Evolutionary conservation across 2,888 invertebrate genomes (phyloP), one percentile per base, ranked within the genome.

Genomic region (Zaprionus bogoriensis): DNA sequence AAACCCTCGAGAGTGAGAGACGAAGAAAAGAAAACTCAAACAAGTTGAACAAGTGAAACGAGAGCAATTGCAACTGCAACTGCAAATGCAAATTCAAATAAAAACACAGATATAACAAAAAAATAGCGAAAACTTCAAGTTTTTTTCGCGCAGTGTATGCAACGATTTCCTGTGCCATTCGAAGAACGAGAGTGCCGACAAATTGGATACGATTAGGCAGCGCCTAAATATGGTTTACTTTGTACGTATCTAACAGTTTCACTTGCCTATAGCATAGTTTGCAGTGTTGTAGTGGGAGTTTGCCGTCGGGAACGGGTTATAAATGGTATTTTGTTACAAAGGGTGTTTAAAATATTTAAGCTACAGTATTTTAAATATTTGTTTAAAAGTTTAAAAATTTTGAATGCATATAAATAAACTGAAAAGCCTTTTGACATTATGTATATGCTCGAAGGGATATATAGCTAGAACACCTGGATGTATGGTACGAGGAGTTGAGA

Each of bases 141-240:
- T 14, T 32, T 38, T 38, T 10, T 9, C 2, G 27, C 9, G 4
- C 10, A 6, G 10, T 9, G 4, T 27, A 10, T 7, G 9, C 27
- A 45, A 7, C 7, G n/a, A n/a, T 36, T 57, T 54, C 42, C 46
- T 59, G 38, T 27, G 38, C 44, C 17, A 20, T 3, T 22, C 10
- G 20, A 20, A 22, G 22, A 10, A n/a, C 12, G 3, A 12, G 22
- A 39, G 50, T 54, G 64, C 58, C 54, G 57, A 67, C 59, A 73
- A 66, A 67, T 81, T 87, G 88, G 88, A 87, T 87, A 87, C 77
- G 50, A 28, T 45, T 70, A 52, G 87, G 83, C 88, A 63, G 80
- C 54, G 71, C 72, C 73, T 73, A 85, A 89, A 89, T 89, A 89
- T 89, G 89, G 89, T 89, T 89, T 89, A 89, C 86, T 89, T 89